Evolutionary conservation across 2,113 vertebrate species (phyloP).

Genomic region (Zosterops lateralis): DNA sequence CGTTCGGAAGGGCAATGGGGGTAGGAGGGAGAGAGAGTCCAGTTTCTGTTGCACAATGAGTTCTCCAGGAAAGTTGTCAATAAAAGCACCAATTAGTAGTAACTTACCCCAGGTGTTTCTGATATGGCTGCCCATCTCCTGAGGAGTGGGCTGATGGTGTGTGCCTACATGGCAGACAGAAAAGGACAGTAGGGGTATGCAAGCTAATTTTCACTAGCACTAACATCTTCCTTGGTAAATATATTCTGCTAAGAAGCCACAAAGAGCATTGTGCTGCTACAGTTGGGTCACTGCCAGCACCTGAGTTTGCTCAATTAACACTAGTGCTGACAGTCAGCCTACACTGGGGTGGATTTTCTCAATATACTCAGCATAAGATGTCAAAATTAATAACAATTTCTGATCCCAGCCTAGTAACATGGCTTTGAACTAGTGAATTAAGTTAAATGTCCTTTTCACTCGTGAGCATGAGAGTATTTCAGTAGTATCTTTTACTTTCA

Average conservation of each 20-base stretch:
- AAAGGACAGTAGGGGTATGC: neutral
- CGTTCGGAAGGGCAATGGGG: fast-evolving
- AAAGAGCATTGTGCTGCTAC: neutral
- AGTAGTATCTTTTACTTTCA: neutral
- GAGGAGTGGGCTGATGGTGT: neutral
- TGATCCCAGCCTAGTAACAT: neutral
- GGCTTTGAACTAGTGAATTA: neutral
- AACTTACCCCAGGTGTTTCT: neutral
- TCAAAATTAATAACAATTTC: neutral
- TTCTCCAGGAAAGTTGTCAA: neutral
- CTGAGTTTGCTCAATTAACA: neutral
- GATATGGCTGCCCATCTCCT: neutral
- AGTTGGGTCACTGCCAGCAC: neutral
- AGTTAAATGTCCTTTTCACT: neutral
- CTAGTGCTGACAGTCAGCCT: neutral
- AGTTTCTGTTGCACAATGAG: neutral
- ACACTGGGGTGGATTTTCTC: neutral
- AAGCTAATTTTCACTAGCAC: neutral
- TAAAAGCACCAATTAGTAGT: neutral
- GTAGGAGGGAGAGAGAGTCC: neutral
- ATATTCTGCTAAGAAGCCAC: neutral
- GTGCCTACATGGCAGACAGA: neutral
- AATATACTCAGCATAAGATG: neutral
- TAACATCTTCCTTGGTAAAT: neutral
- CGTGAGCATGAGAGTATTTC: neutral